These are phyloP conservation scores for Buphagus erythrorhynchus DNA, from an alignment of 2,797 vertebrate species.

Conservation along the genomic window DNA sequence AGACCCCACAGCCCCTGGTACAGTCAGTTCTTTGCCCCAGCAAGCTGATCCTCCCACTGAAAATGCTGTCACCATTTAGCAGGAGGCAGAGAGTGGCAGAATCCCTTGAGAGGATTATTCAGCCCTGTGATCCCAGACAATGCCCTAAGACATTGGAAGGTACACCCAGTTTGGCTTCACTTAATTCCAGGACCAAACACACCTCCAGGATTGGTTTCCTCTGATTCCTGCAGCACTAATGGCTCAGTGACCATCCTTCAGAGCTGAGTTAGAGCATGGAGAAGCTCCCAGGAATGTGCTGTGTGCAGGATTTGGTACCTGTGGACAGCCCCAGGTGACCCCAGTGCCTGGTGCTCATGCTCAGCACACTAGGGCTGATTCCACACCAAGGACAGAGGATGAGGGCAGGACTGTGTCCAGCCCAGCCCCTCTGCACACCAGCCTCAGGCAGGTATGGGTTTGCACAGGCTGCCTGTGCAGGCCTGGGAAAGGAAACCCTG, in stretches of 20 bases:
- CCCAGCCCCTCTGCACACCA: background rate
- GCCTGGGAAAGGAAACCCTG: background rate
- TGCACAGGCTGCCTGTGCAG: background rate
- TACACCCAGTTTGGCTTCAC: background rate
- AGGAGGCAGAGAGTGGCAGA: background rate
- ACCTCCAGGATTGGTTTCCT: background rate
- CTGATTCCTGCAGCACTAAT: background rate
- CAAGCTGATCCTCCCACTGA: background rate
- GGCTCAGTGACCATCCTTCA: background rate
- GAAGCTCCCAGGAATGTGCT: background rate
- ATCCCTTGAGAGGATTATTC: background rate
- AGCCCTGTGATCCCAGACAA: background rate
- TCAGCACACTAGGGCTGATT: background rate
- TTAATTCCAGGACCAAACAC: background rate
- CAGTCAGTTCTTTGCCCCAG: background rate
- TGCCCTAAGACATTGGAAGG: background rate
- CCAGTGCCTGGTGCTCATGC: background rate
- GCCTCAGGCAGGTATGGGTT: background rate
- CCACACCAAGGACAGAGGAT: background rate
- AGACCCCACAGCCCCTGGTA: background rate
- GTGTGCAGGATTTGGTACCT: accelerated
- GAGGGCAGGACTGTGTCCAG: accelerated
- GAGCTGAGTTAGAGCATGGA: background rate
- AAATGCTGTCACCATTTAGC: background rate
- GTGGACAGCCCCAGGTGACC: background rate